Evolutionary conservation across 1,140 invertebrate genomes (phyloP).

Genomic region (Macrotrachela quadricornifera): DNA sequence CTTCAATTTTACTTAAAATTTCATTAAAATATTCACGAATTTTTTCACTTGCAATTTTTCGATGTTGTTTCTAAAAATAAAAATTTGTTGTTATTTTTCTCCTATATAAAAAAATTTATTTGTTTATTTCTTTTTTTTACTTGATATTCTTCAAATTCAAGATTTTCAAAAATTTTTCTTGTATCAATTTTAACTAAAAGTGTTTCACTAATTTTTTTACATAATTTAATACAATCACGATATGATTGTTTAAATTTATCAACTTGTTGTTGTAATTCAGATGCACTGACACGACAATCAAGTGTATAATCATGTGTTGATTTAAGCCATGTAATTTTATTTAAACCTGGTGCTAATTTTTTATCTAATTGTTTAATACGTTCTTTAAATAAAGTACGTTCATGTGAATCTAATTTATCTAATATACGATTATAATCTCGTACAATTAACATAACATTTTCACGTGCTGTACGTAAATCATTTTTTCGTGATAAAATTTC

Average conservation of each 20-base stretch:
- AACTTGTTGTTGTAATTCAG: constrained; percentile 41
- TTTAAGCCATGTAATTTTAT: constrained; percentile 50
- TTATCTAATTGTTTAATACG: constrained; percentile 41
- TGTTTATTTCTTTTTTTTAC: too few relatives aligned
- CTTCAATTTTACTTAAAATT: too few relatives aligned
- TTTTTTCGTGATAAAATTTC: constrained; percentile 40
- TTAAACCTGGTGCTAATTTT: constrained; percentile 54
- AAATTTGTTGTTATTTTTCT: too few relatives aligned
- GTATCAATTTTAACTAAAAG: constrained; percentile 42
- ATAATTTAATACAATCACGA: constrained; percentile 45
- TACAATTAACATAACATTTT: constrained; percentile 49
- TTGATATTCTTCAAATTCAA: constrained; percentile 32
- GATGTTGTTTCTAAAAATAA: too few relatives aligned
- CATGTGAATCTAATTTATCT: constrained; percentile 34
- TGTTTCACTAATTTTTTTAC: constrained; percentile 51
- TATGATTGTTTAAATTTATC: constrained; percentile 58
- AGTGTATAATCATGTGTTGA: constrained; percentile 52
- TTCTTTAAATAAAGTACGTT: constrained; percentile 36
- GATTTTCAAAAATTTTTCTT: constrained; percentile 28
- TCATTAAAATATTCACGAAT: constrained; percentile 20
- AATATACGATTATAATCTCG: constrained; percentile 58
- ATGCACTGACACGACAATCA: constrained; percentile 46
- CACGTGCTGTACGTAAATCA: constrained; percentile 42
- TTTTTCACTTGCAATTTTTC: constrained; percentile 16
- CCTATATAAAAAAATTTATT: too few relatives aligned